phyloP scores from a whole-genome alignment of 2,888 invertebrate species.

The Euclidia mi region DNA sequence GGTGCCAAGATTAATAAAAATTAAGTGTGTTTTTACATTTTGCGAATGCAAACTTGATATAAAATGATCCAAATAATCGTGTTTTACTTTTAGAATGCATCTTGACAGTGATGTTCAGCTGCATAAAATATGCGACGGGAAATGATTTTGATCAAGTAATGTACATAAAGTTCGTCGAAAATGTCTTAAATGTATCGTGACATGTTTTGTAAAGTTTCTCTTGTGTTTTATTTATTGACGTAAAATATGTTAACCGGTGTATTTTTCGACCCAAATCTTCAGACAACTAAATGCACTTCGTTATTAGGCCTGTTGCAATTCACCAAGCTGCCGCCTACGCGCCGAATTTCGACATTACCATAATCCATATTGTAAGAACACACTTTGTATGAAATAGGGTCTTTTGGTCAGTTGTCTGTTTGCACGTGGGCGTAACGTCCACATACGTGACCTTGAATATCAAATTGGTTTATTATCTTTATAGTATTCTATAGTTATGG shows the following conservation, averaged over 20 bases:
- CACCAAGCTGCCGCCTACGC: conserved; percentile 59
- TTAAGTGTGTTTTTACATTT: conserved; percentile 40
- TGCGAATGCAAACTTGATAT: conserved; percentile 28
- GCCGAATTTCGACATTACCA: conserved; percentile 60
- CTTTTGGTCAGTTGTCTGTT: conserved; percentile 60
- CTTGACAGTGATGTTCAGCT: conserved; percentile 13
- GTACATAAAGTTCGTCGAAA: conserved; percentile 8
- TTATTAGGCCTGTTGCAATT: conserved; percentile 39
- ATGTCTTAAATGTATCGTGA: conserved; percentile 1
- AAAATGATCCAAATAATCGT: conserved; percentile 38
- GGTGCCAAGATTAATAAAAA: conserved; percentile 72
- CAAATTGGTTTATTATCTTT: conserved; percentile 56
- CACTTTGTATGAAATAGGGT: conserved; percentile 60
- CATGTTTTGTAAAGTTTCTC: neutral
- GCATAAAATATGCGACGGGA: conserved; percentile 16
- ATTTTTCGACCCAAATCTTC: conserved; percentile 15
- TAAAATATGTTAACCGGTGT: neutral
- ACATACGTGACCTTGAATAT: conserved; percentile 65
- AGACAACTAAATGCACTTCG: conserved; percentile 9
- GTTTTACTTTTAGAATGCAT: conserved; percentile 44
- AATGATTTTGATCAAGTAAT: conserved; percentile 22
- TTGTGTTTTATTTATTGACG: conserved; percentile 2
- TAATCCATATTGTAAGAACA: conserved; percentile 50
- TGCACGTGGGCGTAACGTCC: conserved; percentile 61
- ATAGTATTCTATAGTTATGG: conserved; percentile 48